Evolutionary conservation across 2,797 vertebrate genomes (phyloP).

Genomic region (Mormyrus hasselquistii): DNA sequence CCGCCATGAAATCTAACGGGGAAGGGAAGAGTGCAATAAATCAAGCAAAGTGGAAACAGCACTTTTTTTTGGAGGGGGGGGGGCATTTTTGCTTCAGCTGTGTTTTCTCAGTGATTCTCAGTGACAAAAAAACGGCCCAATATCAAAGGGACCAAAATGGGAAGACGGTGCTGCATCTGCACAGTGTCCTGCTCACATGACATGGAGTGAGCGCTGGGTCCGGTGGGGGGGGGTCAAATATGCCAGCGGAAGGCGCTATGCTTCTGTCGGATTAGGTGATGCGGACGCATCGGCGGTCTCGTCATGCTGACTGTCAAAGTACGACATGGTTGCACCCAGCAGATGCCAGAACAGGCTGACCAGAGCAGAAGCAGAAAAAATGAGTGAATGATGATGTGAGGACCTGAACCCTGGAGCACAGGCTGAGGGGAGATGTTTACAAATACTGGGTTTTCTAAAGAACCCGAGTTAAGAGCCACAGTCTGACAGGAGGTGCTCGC

Average conservation of each 20-base stretch:
- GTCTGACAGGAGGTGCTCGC: not conserved
- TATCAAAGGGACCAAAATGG: not conserved
- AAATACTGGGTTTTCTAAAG: not conserved
- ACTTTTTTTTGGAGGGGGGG: not conserved
- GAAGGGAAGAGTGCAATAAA: not conserved
- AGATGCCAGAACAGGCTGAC: not conserved
- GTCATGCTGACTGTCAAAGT: not conserved
- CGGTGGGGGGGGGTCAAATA: not conserved
- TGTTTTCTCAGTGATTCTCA: not conserved
- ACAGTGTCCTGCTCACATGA: not conserved
- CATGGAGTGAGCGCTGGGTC: not conserved
- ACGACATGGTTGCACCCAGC: not conserved
- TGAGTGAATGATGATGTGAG: not conserved
- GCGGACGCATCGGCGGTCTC: not conserved
- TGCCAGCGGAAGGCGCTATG: not conserved
- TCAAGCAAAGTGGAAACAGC: not conserved
- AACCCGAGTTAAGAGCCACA: not conserved
- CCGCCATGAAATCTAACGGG: not conserved
- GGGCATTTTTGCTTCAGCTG: not conserved
- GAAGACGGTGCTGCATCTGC: not conserved
- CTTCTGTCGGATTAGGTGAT: not conserved
- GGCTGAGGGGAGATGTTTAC: not conserved
- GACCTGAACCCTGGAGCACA: not conserved
- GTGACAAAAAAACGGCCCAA: not conserved
- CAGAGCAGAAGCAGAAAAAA: not conserved